Base-by-base conservation (phyloP, 2,113 vertebrate genomes). In the Vulpes lagopus region DNA sequence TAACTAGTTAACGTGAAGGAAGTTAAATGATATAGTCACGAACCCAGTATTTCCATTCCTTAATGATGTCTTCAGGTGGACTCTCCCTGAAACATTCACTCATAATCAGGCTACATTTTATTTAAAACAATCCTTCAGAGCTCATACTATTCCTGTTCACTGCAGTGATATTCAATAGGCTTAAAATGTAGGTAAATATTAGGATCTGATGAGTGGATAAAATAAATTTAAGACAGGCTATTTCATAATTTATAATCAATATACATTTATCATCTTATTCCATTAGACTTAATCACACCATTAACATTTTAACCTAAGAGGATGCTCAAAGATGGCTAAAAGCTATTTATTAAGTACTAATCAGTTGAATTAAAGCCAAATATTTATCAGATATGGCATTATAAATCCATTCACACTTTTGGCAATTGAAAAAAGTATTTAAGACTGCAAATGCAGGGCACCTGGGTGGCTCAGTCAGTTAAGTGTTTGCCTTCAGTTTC, bases 271-370 rank as follows among this genome's bases (percentile, higher is more conserved):
- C 90, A 20, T 76, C 27, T 65, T 43, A 73, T 73, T 94, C 76
- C 32, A n/a, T 60, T 16, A 19, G 6, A 27, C 53, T 35, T 43
- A 95, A 96, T 49, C 49, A 27, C 11, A 4, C 53, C 49, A 59
- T 71, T 91, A 84, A 55, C 53, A 93, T 65, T 27, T 80, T 78
- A 88, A 88, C 81, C 90, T 84, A 51, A 49, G 64, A 76, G 43
- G 43, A 30, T 30, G 74, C 51, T 94, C 69, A 22, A 32, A 27
- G 1, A 53, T 5, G 25, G 69, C 64, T 35, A 19, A 96, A 60
- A 74, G 83, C 80, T 69, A 64, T 88, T 95, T 76, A 94, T 55
- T 92, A 95, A 93, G 76, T 55, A 53, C 51, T 87, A 22, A 89
- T 35, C 20, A 59, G 23, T 62, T 19, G 35, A 20, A 82, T 87